phyloP scores from a whole-genome alignment of 2,888 invertebrate genomes.

The Syrista parreyssii region DNA sequence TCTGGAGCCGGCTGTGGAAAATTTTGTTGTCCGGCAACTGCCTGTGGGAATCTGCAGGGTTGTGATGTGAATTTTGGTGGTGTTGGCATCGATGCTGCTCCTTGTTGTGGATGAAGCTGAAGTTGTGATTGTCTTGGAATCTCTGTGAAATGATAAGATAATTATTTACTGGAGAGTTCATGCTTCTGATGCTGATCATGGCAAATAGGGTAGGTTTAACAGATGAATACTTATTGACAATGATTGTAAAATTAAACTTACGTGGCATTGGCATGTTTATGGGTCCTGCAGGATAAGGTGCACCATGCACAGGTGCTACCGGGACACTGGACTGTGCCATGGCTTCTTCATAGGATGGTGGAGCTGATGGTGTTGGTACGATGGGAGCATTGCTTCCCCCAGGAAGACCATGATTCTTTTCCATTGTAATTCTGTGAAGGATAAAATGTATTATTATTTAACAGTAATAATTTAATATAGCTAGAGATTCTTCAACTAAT shows the following conservation, averaged over 20 bases:
- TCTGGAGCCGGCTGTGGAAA: slow-evolving; percentile 38
- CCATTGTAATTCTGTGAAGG: slow-evolving; percentile 6
- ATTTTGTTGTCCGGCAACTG: slow-evolving; percentile 3
- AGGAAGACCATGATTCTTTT: slow-evolving; percentile 7
- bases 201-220: background rate
- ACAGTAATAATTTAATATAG: background rate
- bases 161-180: background rate
- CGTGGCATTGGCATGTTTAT: slow-evolving; percentile 39
- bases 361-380: slow-evolving; percentile 25
- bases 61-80: background rate
- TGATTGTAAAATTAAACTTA: slow-evolving; percentile 27
- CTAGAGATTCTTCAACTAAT: background rate
- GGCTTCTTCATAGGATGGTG: slow-evolving; percentile 35
- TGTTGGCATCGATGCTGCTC: background rate
- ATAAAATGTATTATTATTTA: background rate
- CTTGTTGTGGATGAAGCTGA: background rate
- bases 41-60: background rate
- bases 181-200: background rate
- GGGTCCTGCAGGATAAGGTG: slow-evolving; percentile 42
- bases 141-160: background rate
- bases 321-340: slow-evolving; percentile 21
- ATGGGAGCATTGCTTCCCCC: slow-evolving; percentile 16
- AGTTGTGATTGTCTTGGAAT: background rate
- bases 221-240: background rate
- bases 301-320: slow-evolving; percentile 26